Conservation (phyloP, 1,140 invertebrate species). For the Drosophila pandora region DNA sequence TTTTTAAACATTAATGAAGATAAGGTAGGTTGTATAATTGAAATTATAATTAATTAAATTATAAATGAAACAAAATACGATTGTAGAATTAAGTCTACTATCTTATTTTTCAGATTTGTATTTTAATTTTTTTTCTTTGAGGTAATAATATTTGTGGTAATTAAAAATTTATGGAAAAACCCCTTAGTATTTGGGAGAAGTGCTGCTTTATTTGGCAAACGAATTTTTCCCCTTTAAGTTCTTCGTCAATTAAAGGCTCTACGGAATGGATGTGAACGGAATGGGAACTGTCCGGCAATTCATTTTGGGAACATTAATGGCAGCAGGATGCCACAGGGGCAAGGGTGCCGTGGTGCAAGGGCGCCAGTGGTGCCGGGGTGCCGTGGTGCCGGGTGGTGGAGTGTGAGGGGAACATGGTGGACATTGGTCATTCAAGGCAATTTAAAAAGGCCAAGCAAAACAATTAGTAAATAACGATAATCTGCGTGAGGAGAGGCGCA, state of each 20-base stretch:
- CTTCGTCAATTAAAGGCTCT: not conserved
- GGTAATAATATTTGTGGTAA: no score
- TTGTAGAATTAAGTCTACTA: no score
- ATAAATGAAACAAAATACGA: no score
- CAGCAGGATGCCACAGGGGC: slow-evolving; percentile 44
- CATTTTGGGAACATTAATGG: slow-evolving; percentile 61
- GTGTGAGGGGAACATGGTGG: slow-evolving; percentile 14
- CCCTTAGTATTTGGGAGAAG: no score
- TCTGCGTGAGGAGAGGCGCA: slow-evolving; percentile 41
- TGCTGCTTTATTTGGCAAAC: not conserved
- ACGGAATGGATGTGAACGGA: not conserved
- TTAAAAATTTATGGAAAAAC: no score
- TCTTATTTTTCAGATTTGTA: no score
- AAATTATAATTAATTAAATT: no score
- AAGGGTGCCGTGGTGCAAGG: not conserved
- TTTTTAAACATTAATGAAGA: no score
- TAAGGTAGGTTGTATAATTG: no score
- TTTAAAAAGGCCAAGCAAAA: slow-evolving; percentile 57
- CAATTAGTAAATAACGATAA: slow-evolving; percentile 62
- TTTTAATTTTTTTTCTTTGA: no score
- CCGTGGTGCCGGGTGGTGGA: not conserved
- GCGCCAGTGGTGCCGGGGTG: no score
- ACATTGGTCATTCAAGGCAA: slow-evolving; percentile 52
- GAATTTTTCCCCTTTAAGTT: not conserved
- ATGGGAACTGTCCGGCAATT: slow-evolving; percentile 40